phyloP scores from a whole-genome alignment of 1,140 invertebrate species.

The Branchinecta lindahli region DNA sequence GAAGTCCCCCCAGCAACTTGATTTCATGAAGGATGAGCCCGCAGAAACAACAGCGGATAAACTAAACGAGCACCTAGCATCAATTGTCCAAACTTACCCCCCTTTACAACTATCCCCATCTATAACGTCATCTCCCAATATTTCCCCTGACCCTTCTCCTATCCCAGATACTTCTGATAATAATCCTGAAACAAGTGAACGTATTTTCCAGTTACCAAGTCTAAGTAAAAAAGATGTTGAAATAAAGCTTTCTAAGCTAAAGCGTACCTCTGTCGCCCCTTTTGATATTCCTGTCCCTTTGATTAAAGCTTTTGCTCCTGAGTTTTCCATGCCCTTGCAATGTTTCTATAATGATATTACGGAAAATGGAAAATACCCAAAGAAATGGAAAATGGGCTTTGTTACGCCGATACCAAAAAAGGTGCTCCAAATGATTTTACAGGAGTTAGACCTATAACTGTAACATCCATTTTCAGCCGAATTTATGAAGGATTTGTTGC shows the following conservation, averaged over 20 bases:
- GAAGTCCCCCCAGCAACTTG: neutral
- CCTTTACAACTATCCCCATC: neutral
- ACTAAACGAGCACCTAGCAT: neutral
- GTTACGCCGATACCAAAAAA: neutral
- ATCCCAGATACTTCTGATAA: neutral
- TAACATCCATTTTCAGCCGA: neutral
- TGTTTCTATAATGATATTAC: neutral
- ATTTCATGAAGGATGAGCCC: neutral
- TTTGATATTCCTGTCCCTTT: neutral
- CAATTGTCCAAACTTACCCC: neutral
- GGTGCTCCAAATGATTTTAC: neutral
- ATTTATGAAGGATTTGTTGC: neutral
- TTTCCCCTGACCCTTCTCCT: no score
- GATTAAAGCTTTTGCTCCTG: neutral
- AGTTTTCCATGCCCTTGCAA: neutral
- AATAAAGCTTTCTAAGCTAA: neutral
- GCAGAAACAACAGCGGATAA: neutral
- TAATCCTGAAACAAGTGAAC: neutral
- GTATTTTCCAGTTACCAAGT: neutral
- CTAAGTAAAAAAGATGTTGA: neutral
- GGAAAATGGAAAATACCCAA: neutral
- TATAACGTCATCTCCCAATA: no score
- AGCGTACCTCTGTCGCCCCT: neutral
- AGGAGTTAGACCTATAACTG: neutral
- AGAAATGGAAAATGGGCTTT: neutral